phyloP scores from a whole-genome alignment of 53 echinoderm and acorn worm genomes.

The Crossaster papposus region DNA sequence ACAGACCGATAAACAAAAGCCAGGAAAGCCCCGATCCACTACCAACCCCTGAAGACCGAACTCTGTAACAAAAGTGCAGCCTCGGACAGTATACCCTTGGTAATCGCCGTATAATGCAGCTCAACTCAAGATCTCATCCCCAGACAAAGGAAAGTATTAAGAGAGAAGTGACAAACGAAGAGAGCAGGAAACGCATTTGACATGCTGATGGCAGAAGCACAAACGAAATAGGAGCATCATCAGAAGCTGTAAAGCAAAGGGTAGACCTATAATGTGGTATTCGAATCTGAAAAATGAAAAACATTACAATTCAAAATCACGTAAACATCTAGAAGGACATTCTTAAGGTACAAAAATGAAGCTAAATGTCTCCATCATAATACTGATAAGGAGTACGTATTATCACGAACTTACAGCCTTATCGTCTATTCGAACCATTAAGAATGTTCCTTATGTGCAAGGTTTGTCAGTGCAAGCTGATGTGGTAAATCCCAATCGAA shows the following conservation, averaged over 20 bases:
- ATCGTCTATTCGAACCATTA: too few species aligned
- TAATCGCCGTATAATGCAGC: not conserved
- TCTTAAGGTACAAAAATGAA: not conserved
- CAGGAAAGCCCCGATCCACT: not conserved
- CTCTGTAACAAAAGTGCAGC: not conserved
- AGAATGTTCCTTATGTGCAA: too few species aligned
- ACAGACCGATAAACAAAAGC: not conserved
- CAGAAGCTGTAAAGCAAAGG: not conserved
- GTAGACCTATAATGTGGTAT: not conserved
- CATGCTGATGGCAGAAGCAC: not conserved
- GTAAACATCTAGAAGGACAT: not conserved
- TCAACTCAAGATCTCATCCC: not conserved
- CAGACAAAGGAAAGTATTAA: not conserved
- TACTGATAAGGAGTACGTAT: not conserved
- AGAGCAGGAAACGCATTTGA: not conserved
- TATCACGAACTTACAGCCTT: too few species aligned
- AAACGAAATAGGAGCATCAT: not conserved
- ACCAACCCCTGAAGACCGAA: not conserved
- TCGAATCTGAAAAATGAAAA: not conserved
- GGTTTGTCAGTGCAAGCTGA: too few species aligned
- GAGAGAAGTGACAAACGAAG: not conserved
- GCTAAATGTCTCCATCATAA: not conserved
- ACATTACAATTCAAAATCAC: not conserved
- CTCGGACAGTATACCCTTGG: not conserved
- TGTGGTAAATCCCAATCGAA: too few species aligned